phyloP scores from a whole-genome alignment of 2,888 invertebrate species.

The Chymomyza amoena region DNA sequence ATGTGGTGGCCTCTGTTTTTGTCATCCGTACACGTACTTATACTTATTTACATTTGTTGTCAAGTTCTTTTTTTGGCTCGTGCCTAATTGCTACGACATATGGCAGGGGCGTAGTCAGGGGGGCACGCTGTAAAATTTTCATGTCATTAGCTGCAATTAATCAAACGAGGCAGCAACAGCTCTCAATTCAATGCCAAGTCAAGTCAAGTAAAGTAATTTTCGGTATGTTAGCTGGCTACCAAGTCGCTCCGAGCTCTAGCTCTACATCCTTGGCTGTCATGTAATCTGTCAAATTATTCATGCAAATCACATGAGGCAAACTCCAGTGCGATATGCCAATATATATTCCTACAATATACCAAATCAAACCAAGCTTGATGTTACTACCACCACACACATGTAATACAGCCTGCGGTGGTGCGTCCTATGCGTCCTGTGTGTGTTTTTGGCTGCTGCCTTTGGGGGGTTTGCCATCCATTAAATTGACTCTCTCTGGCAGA shows the following conservation, averaged over 20 bases:
- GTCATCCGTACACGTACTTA: neutral
- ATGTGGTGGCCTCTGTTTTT: neutral
- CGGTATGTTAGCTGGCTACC: neutral
- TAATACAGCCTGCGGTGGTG: conserved; percentile 56
- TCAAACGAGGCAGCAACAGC: conserved; percentile 19
- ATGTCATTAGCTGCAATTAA: conserved; percentile 47
- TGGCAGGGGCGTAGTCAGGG: conserved; percentile 22
- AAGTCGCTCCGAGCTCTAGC: neutral
- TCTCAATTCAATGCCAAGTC: neutral
- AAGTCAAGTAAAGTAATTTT: neutral
- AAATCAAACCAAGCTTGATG: conserved; percentile 9
- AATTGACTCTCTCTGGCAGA: conserved; percentile 53
- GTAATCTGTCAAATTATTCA: conserved; percentile 75
- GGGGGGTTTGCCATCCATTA: conserved; percentile 57
- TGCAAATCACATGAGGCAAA: conserved; percentile 58
- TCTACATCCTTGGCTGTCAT: conserved; percentile 18
- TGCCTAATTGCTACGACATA: conserved; percentile 13
- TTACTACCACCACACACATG: conserved; percentile 26
- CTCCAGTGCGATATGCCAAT: conserved; percentile 13
- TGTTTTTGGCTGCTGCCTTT: conserved; percentile 20
- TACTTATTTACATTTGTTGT: conserved; percentile 5
- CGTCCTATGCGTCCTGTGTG: conserved; percentile 6
- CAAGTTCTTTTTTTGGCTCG: conserved; percentile 3
- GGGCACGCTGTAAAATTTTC: conserved; percentile 13
- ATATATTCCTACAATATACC: conserved; percentile 3